Evolutionary conservation across 1,140 invertebrate species (phyloP), one percentile per base, ranked within the genome.

Genomic region (Seison nebaliae): DNA sequence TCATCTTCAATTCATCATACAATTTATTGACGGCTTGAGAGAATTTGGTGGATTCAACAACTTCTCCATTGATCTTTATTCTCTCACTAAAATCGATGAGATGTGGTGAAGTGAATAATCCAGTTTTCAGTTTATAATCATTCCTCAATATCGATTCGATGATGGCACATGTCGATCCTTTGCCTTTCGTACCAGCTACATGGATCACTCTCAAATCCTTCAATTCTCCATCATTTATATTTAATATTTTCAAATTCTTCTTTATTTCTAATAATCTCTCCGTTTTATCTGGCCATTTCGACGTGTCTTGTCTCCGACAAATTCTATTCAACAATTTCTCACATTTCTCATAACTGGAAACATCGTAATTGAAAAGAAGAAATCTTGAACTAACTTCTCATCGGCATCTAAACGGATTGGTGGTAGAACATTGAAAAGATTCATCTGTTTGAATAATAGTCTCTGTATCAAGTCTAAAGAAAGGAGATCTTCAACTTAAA

Each of bases 41-140:
- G 59, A 98, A 98, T 43, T 65, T 52, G 0, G 67, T 55, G 48
- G 74, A 65, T 15, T 62, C 62, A 31, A 98, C 60, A 0, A 77
- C 70, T 34, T 60, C 46, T 0, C 86, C 86, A 62, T 81, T 70
- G 19, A 98, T 70, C 32, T 73, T 66, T 37, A 98, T 80, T 35
- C 91, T 63, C 55, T 98, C 91, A n/a, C 75, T 64, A 0, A 81
- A 79, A 28, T 72, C 70, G 5, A 93, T 61, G 12, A 98, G 55
- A 60, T 98, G 91, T 2, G 91, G 91, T 0, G 86, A 96, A 24
- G 60, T 66, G 55, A 70, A 96, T 50, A 98, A 81, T 3, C 88
- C 91, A 1, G 86, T 96, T 47, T 66, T 72, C n/a, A n/a, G n/a
- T n/a, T n/a, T n/a, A 47, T 69, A 75, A 1, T 80, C 81, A 29